These are phyloP conservation scores for Steinernema feltiae DNA, from an alignment of 1,140 invertebrate genomes.

Conservation along the genomic window DNA sequence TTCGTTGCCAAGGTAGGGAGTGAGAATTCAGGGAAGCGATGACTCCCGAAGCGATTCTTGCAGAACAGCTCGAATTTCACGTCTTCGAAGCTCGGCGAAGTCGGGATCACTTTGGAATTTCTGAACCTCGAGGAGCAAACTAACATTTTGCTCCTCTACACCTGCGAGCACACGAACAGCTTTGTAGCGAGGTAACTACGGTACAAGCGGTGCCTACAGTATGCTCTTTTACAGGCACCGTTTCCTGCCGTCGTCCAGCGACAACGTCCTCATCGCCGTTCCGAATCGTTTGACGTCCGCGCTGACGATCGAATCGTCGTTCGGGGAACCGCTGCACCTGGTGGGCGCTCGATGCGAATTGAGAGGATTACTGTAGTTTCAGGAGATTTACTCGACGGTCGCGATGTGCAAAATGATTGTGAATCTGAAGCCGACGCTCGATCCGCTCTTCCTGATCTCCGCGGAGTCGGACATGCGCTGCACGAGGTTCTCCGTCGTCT, in stretches of 20 bases:
- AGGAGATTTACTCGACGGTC: not conserved
- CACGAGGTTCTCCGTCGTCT: not conserved
- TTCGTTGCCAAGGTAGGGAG: not conserved
- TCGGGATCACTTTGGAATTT: not conserved
- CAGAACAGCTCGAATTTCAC: conserved; percentile 8
- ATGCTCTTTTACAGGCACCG: not conserved
- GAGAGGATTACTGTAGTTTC: no score
- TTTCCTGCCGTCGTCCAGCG: not conserved
- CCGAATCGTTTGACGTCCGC: not conserved
- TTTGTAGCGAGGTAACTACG: not conserved
- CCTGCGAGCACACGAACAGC: not conserved
- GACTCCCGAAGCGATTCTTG: not conserved
- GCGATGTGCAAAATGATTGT: not conserved
- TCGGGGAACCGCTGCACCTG: not conserved
- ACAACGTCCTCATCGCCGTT: not conserved
- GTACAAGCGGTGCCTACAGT: not conserved
- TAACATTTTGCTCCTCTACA: not conserved
- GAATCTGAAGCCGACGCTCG: conserved; percentile 7
- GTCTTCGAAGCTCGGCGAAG: not conserved
- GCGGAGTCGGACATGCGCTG: not conserved
- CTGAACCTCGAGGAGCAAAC: not conserved
- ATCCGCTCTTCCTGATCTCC: not conserved
- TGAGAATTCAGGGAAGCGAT: not conserved
- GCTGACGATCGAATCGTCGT: not conserved
- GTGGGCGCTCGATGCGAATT: not conserved